Conservation (phyloP, 2,797 vertebrate species). For the Scomberomorus guttatus region DNA sequence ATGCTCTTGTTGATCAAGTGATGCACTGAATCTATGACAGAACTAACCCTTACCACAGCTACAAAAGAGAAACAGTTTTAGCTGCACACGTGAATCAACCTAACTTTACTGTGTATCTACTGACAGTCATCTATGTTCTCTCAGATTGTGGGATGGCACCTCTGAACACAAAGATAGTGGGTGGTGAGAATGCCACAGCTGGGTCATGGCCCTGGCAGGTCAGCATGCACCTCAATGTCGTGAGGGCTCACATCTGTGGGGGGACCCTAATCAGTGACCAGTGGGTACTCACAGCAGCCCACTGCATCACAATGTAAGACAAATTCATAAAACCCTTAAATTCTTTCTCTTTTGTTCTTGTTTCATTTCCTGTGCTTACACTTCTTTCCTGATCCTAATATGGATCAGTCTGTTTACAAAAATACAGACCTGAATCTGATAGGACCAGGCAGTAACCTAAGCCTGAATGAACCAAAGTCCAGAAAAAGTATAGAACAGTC, state of each 20-base stretch:
- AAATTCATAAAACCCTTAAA: neutral
- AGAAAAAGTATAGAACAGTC: no score
- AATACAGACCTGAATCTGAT: no score
- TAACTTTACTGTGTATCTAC: neutral
- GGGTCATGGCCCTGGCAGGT: constrained; percentile 83
- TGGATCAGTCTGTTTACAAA: no score
- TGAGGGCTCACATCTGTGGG: constrained; percentile 59
- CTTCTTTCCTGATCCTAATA: neutral
- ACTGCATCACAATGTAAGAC: constrained; percentile 70
- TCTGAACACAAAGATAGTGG: constrained; percentile 72
- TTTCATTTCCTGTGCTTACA: neutral
- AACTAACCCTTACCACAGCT: neutral
- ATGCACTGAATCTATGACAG: neutral
- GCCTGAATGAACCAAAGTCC: no score
- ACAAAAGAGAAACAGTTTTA: neutral
- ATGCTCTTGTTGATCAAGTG: neutral
- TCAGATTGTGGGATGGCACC: constrained; percentile 77
- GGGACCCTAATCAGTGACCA: constrained; percentile 76
- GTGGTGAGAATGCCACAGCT: constrained; percentile 55
- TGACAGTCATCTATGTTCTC: constrained; percentile 8
- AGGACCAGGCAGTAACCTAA: no score
- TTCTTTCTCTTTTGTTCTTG: neutral
- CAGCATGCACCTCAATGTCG: constrained; percentile 11
- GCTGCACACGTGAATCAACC: neutral
- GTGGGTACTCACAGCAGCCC: constrained; percentile 82